Conservation (phyloP, 2,113 vertebrate species). For the Macaca mulatta region DNA sequence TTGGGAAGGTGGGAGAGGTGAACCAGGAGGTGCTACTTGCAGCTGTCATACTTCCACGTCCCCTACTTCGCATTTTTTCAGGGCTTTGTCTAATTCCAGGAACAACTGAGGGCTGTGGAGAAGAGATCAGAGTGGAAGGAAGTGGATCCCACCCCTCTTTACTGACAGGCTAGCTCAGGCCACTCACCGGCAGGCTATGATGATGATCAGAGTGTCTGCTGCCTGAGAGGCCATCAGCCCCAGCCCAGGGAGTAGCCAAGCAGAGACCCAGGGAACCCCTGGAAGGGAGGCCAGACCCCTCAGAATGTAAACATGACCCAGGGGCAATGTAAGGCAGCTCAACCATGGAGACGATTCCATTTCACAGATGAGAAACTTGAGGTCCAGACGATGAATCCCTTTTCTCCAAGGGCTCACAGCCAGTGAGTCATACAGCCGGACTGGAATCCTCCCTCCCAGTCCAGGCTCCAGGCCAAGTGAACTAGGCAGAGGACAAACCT, state of each 20-base stretch:
- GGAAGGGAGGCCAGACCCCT: neutral
- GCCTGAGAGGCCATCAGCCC: neutral
- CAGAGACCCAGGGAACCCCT: neutral
- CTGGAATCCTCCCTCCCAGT: neutral
- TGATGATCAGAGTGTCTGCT: neutral
- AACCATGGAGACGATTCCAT: neutral
- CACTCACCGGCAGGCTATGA: rapidly evolving
- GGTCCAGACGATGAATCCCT: neutral
- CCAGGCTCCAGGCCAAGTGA: neutral
- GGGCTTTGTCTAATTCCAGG: neutral
- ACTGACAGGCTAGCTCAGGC: neutral
- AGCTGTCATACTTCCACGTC: neutral
- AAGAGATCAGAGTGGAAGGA: neutral
- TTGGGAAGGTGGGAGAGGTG: neutral
- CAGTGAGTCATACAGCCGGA: neutral
- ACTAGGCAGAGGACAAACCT: neutral
- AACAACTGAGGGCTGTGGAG: neutral
- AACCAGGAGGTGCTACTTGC: neutral
- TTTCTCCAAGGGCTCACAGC: neutral
- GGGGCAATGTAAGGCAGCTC: neutral
- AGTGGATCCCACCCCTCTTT: neutral
- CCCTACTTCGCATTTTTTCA: neutral
- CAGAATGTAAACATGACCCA: neutral
- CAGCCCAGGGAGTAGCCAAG: neutral
- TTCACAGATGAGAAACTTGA: neutral